Conservation (phyloP, 2,113 vertebrate species). For the Agelaius phoeniceus region DNA sequence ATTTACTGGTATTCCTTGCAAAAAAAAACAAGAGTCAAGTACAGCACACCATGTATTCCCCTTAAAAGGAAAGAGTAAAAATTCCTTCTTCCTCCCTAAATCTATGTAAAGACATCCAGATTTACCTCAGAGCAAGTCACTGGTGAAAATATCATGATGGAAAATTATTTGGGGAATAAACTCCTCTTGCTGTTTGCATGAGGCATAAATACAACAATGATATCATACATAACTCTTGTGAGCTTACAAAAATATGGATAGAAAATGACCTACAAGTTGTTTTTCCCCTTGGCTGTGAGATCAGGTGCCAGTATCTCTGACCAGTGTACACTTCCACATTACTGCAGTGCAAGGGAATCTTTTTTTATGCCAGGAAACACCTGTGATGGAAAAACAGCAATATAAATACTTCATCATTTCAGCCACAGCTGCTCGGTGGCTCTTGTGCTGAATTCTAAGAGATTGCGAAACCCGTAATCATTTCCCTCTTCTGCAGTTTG, state of each 20-base stretch:
- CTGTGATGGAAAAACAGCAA: constrained; percentile 8
- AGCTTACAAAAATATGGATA: neutral
- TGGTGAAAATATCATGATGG: neutral
- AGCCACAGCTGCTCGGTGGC: constrained; percentile 43
- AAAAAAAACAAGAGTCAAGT: neutral
- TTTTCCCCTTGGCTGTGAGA: neutral
- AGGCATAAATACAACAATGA: neutral
- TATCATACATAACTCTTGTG: neutral
- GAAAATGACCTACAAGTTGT: neutral
- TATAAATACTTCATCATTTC: constrained; percentile 26
- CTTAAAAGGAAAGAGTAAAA: neutral
- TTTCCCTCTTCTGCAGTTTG: constrained; percentile 23
- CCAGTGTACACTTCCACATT: neutral
- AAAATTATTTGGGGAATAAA: neutral
- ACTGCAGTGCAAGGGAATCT: neutral
- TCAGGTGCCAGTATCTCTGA: neutral
- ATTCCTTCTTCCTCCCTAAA: neutral
- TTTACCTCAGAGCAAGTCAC: neutral
- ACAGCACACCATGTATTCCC: neutral
- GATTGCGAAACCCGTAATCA: neutral
- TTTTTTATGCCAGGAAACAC: neutral
- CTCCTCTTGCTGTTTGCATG: neutral
- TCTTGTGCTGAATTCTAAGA: constrained; percentile 35
- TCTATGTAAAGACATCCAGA: neutral
- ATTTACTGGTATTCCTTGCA: neutral